Evolutionary conservation across 1,140 invertebrate species (phyloP).

Genomic region (Holcopasites calliopsidis): DNA sequence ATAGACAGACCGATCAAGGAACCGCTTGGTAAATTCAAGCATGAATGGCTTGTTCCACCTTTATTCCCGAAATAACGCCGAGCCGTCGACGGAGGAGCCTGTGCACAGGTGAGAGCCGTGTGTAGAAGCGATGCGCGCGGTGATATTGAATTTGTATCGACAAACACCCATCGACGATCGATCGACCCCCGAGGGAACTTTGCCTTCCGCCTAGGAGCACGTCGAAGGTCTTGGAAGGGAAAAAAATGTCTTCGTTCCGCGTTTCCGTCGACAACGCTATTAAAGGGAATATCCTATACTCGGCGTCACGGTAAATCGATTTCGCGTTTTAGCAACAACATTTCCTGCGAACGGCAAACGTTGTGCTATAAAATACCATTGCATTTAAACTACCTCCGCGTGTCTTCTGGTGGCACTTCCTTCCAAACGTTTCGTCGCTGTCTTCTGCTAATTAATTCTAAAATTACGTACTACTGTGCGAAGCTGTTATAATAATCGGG

Average conservation of each 20-base stretch:
- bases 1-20: neutral
- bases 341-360: neutral
- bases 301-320: neutral
- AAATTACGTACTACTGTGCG: too few species aligned
- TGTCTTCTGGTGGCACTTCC: too few species aligned
- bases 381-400: neutral
- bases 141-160: conserved; percentile 58
- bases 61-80: conserved; percentile 49
- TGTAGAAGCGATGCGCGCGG: neutral
- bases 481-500: too few species aligned
- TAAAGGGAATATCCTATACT: conserved; percentile 15
- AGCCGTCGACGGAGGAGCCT: neutral
- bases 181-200: conserved; percentile 36
- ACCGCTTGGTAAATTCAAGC: conserved; percentile 21
- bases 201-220: neutral
- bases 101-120: conserved; percentile 19
- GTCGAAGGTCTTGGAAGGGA: neutral
- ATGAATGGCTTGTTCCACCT: conserved; percentile 9
- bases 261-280: conserved; percentile 20
- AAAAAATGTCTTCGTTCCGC: conserved; percentile 1
- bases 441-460: too few species aligned
- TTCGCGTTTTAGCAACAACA: neutral
- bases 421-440: too few species aligned
- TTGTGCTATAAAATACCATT: neutral
- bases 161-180: conserved; percentile 49